These are phyloP conservation scores for Saguinus imperator DNA, from an alignment of 2,113 vertebrate genomes.

Conservation along the genomic window DNA sequence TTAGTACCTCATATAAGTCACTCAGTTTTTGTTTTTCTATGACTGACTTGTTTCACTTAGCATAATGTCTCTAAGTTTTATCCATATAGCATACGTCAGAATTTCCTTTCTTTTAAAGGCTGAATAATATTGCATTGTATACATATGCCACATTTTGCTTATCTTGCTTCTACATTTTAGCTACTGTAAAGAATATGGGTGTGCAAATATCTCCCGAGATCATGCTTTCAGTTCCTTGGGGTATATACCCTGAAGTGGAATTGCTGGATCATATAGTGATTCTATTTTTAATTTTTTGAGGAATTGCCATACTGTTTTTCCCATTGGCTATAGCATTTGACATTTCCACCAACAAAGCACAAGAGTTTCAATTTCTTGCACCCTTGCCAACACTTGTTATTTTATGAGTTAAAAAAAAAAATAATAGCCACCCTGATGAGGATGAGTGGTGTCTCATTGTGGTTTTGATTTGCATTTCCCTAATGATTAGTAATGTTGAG, in stretches of 20 bases:
- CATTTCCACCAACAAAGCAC: not conserved
- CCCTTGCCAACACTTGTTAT: not conserved
- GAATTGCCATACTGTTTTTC: not conserved
- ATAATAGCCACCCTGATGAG: not conserved
- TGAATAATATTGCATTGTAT: not conserved
- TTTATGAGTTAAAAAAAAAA: not conserved
- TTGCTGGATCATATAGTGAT: not conserved
- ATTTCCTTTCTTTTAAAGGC: not conserved
- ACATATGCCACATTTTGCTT: not conserved
- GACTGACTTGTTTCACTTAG: too few relatives aligned
- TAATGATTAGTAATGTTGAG: not conserved
- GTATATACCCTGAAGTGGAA: not conserved
- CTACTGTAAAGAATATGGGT: not conserved
- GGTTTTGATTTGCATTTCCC: too few relatives aligned
- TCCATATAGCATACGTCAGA: too few relatives aligned
- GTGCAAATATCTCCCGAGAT: not conserved
- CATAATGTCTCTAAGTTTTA: too few relatives aligned
- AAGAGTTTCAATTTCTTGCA: not conserved
- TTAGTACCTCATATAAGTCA: too few relatives aligned
- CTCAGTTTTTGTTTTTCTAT: too few relatives aligned
- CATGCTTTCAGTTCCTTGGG: not conserved
- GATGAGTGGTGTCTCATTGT: not conserved
- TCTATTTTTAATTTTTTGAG: not conserved
- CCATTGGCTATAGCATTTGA: not conserved
- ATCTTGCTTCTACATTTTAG: not conserved